Percentiles rank a stretch among this genome's conserved stretches.
Evolutionary conservation across 2,888 invertebrate species (phyloP).

Genomic region (Venustoraphidia nigricollis): DNA sequence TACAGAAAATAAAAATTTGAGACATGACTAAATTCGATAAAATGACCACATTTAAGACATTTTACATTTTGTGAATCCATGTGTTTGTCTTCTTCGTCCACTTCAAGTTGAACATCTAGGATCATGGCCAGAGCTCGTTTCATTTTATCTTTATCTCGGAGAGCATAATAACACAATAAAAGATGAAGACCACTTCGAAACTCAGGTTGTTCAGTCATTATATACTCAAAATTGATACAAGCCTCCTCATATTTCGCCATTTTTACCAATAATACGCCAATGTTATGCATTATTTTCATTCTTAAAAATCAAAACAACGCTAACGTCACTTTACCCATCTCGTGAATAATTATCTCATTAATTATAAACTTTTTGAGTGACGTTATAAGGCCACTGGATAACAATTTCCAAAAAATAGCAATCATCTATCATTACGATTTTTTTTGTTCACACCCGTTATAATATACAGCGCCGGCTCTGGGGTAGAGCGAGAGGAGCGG

Average conservation of each 20-base stretch:
- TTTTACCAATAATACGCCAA: slow-evolving; percentile 84
- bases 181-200: slow-evolving; percentile 62
- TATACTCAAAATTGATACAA: slow-evolving; percentile 91
- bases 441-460: too few relatives aligned
- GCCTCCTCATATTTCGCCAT: slow-evolving; percentile 96
- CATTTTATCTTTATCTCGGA: slow-evolving; percentile 86
- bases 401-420: too few relatives aligned
- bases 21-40: too few relatives aligned
- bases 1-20: too few relatives aligned
- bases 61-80: slow-evolving; percentile 13
- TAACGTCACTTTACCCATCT: too few relatives aligned
- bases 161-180: slow-evolving; percentile 74
- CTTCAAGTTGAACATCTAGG: slow-evolving; percentile 71
- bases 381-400: too few relatives aligned
- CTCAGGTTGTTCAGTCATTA: slow-evolving; percentile 90
- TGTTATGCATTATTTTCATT: slow-evolving; percentile 96
- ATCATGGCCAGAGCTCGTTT: slow-evolving; percentile 82
- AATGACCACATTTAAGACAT: too few relatives aligned
- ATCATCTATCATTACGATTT: too few relatives aligned
- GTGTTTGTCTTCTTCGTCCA: slow-evolving; percentile 67
- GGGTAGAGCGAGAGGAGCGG: too few relatives aligned
- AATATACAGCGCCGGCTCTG: too few relatives aligned
- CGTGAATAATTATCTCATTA: neutral
- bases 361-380: too few relatives aligned
- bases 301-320: slow-evolving; percentile 27